These are phyloP conservation scores for Sebastes schlegelii DNA, from an alignment of 2,113 vertebrate genomes.

Conservation along the genomic window DNA sequence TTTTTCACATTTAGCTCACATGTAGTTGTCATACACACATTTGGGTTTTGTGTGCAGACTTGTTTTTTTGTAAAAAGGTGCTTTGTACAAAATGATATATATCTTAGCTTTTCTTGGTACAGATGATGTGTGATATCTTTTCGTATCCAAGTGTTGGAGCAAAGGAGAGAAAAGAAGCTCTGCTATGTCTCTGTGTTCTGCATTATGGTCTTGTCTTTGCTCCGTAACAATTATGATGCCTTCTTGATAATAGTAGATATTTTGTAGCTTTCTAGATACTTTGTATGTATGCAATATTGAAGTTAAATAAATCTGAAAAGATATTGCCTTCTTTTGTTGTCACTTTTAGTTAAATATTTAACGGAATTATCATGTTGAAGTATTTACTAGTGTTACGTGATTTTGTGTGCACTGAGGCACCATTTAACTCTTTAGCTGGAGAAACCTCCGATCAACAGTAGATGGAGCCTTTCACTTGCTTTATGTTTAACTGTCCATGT, in stretches of 20 bases:
- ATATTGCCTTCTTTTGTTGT: conserved; percentile 29
- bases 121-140: conserved; percentile 97
- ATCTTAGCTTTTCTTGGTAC: conserved; percentile 98
- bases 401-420: neutral
- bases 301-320: conserved; percentile 95
- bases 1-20: conserved; percentile 92
- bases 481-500: neutral
- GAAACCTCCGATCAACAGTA: conserved; percentile 40
- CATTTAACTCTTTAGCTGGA: conserved; percentile 16
- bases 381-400: neutral
- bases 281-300: conserved; percentile 99
- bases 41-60: conserved; percentile 94
- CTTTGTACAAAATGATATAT: conserved; percentile 97
- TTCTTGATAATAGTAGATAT: conserved; percentile 99
- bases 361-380: too few relatives aligned
- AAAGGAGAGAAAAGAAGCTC: conserved; percentile 82
- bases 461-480: conserved; percentile 38
- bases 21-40: conserved; percentile 94
- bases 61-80: conserved; percentile 91
- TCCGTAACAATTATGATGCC: conserved; percentile 99
- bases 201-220: conserved; percentile 98
- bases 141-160: conserved; percentile 95
- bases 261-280: conserved; percentile 99
- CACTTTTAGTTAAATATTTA: conserved; percentile 8
- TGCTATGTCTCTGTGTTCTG: conserved; percentile 95